Evolutionary conservation across 30 jellyfish, hydroid and myxozoan genomes (phyloP).

Genomic region (Nemopilema nomurai): DNA sequence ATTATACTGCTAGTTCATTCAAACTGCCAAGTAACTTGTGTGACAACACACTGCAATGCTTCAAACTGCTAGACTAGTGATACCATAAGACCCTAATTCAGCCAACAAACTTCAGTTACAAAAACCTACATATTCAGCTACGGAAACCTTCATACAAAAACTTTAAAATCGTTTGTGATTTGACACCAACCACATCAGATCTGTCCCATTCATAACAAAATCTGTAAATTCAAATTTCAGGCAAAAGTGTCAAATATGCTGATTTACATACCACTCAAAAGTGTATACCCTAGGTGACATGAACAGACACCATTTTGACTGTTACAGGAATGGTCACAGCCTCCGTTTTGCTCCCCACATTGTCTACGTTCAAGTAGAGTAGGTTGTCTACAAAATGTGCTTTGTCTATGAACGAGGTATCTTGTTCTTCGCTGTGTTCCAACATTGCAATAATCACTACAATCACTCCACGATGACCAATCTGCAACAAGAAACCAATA

Average conservation of each 20-base stretch:
- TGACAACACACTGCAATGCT: too few relatives aligned
- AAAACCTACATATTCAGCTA: too few relatives aligned
- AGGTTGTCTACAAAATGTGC: conserved; percentile 42
- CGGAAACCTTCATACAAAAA: too few relatives aligned
- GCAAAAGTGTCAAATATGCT: neutral
- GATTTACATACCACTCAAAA: conserved; percentile 32
- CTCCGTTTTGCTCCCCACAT: conserved; percentile 70
- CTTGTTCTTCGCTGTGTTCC: conserved; percentile 43
- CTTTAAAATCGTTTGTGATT: too few relatives aligned
- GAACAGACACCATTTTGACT: conserved; percentile 38
- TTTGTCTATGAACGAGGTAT: conserved; percentile 9
- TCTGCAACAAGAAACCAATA: conserved; percentile 2
- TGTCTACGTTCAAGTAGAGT: conserved; percentile 11
- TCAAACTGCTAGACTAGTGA: too few relatives aligned
- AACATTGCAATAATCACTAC: conserved; percentile 9
- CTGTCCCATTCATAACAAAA: too few relatives aligned
- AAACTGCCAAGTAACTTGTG: too few relatives aligned
- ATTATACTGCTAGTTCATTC: too few relatives aligned
- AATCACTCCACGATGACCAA: conserved; percentile 52
- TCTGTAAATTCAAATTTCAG: too few relatives aligned
- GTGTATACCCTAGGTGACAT: conserved; percentile 46
- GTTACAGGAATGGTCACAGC: conserved; percentile 60
- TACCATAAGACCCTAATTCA: too few relatives aligned
- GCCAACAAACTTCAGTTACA: too few relatives aligned
- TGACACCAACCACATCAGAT: too few relatives aligned